Evolutionary conservation across 2,113 vertebrate genomes (phyloP), one percentile per base, ranked within the genome.

Genomic region (Xerus inauris): DNA sequence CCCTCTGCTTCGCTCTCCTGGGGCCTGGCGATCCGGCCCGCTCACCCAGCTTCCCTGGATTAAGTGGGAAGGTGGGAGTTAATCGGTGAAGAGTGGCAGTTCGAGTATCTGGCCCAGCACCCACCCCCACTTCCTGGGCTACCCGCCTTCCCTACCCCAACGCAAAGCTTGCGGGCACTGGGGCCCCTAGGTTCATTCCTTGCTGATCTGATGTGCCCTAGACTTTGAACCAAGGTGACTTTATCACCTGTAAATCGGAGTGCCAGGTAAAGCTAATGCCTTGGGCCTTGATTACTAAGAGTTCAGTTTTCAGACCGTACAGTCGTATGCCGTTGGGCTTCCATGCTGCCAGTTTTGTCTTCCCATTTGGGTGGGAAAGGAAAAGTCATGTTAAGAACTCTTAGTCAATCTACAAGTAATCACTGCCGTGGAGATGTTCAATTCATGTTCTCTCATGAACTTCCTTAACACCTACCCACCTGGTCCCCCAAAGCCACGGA

Each of bases 221-320:
- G 96, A 97, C 97, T 97, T 98, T 97, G 97, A 94, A 91, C 97
- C 49, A 8, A 42, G 69, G 91, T 72, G 94, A 84, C 94, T 94
- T 89, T 89, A 92, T 95, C 97, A 95, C 69, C 45, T 1, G 72
- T 24, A 59, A 38, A 83, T 96, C 47, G 91, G 94, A 85, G 69
- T 82, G 92, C 57, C 89, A 10, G 85, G 49, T 51, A 65, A 40
- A 85, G 81, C 35, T n/a, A 47, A 62, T 67, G 67, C 47, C 87
- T 81, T 73, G 82, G 87, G 85, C n/a, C 73, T 71, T 24, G 67
- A 4, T 73, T 84, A 17, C 71, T 35, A 20, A 16, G 73, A 59
- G 28, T 86, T 72, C 10, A 28, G 51, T 71, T 94, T 93, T 92
- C 77, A 45, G 26, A 67, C 26, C 3, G 2, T 62, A 80, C 57